These are phyloP conservation scores for Cotesia vestalis DNA, from an alignment of 1,140 invertebrate species.

Conservation along the genomic window DNA sequence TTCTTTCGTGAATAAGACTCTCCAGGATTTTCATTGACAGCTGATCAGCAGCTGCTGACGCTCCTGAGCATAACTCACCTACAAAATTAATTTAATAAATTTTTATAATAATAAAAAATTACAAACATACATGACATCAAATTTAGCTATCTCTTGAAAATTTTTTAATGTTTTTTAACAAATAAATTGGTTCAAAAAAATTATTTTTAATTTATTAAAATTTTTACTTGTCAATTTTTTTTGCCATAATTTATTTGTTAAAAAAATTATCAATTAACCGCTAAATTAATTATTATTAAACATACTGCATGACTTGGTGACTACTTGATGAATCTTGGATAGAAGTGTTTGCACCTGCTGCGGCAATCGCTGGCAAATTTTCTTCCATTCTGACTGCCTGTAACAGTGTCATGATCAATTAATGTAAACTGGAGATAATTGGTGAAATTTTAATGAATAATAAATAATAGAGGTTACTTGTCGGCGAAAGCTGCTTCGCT, in stretches of 20 bases:
- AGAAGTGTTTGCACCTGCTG: slow-evolving; percentile 2
- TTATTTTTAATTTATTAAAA: no score
- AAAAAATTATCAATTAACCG: no score
- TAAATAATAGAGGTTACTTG: slow-evolving; percentile 22
- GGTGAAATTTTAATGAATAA: background rate
- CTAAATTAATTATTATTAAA: background rate
- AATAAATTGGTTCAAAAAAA: no score
- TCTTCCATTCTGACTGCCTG: slow-evolving; percentile 20
- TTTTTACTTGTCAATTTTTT: no score
- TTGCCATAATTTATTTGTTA: no score
- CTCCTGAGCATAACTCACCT: slow-evolving; percentile 23
- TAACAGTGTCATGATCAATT: background rate
- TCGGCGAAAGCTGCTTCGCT: background rate
- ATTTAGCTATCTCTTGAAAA: no score
- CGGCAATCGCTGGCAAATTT: slow-evolving; percentile 10
- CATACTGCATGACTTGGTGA: slow-evolving; percentile 24
- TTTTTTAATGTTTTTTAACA: no score
- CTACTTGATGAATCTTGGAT: slow-evolving; percentile 26
- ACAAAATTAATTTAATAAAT: background rate
- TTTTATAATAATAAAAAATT: no score
- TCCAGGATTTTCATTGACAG: slow-evolving; percentile 13
- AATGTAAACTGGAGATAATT: background rate
- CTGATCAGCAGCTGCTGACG: slow-evolving; percentile 6
- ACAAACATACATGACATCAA: no score
- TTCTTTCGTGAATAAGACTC: slow-evolving; percentile 9